Evolutionary conservation across 2,113 vertebrate genomes (phyloP), one percentile per base, ranked within the genome.

Genomic region (Phalacrocorax brasilianus): DNA sequence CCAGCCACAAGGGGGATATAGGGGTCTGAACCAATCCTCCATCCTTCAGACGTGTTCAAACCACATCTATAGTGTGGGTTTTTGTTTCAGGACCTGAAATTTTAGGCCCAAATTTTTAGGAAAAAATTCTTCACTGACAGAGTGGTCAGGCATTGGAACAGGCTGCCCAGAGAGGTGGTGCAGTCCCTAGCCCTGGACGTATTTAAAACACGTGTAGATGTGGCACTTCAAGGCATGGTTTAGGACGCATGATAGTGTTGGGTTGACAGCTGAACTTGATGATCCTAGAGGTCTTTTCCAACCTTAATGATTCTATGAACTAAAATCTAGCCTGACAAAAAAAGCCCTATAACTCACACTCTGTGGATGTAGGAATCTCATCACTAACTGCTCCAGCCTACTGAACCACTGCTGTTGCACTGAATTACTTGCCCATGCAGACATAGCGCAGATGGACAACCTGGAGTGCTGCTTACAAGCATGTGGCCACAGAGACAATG

Each of bases 61-160:
- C 10, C 6, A n/a, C 32, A 33, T 19, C 18, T 47, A 3, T 1
- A 8, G 30, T 0, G 2, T 22, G 12, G 35, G n/a, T 12, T 35
- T 76, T 32, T 40, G 5, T 38, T 52, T 47, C 33, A 38, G 17
- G 44, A 14, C 7, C 26, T 1, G 0, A 38, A 38, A 38, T 38
- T 38, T 38, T 38, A 38, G 38, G 38, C 38, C 38, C 38, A 38
- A 38, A 38, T 38, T 38, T 38, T 38, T 38, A 38, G 38, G 38
- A 38, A 38, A 38, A 38, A 38, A 38, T 38, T 38, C 38, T 38
- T 38, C 38, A 38, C 38, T 38, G 38, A 38, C 38, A 38, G 38
- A 38, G 38, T 10, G 9, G 38, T 38, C 38, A 38, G 38, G 38
- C 38, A 38, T 38, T 38, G 38, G 38, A 38, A 38, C 38, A 38